Evolutionary conservation across 2,888 invertebrate species (phyloP).

Genomic region (Ormyrus rosae): DNA sequence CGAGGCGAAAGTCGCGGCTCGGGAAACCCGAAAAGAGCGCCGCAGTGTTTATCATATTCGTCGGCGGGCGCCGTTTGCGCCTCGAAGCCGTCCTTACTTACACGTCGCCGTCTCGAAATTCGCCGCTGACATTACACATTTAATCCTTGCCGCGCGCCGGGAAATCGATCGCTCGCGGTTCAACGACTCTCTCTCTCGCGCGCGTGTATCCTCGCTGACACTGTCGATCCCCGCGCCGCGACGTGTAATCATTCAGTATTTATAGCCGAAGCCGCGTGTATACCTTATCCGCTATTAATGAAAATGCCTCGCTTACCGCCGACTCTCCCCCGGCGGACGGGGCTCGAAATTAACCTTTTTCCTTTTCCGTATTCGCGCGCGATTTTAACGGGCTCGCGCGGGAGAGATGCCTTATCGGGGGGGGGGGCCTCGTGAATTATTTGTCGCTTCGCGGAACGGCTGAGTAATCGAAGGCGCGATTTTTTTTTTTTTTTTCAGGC

Average conservation of each 20-base stretch:
- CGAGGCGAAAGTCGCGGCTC: too few species aligned
- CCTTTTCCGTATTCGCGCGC: neutral
- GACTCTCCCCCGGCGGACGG: too few species aligned
- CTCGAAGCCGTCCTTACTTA: too few species aligned
- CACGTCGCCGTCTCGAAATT: neutral
- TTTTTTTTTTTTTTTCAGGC: neutral
- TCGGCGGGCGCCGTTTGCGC: neutral
- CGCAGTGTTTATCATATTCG: neutral
- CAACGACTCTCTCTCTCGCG: constrained; percentile 36
- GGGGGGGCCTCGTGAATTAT: too few species aligned
- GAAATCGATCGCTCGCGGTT: constrained; percentile 52
- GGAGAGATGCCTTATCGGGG: too few species aligned
- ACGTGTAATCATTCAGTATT: constrained; percentile 33
- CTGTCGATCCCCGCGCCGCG: constrained; percentile 7
- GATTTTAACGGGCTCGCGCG: too few species aligned
- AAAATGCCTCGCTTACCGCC: neutral
- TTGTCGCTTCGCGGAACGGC: too few species aligned
- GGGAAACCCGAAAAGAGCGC: too few species aligned
- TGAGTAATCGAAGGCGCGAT: neutral
- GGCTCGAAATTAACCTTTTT: too few species aligned
- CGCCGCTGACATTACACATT: constrained; percentile 45
- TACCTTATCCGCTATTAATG: neutral
- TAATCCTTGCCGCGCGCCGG: constrained; percentile 38
- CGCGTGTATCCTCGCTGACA: constrained; percentile 40
- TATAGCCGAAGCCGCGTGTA: constrained; percentile 1